Evolutionary conservation across 2,888 invertebrate species (phyloP).

Genomic region (Perithous albicinctus): DNA sequence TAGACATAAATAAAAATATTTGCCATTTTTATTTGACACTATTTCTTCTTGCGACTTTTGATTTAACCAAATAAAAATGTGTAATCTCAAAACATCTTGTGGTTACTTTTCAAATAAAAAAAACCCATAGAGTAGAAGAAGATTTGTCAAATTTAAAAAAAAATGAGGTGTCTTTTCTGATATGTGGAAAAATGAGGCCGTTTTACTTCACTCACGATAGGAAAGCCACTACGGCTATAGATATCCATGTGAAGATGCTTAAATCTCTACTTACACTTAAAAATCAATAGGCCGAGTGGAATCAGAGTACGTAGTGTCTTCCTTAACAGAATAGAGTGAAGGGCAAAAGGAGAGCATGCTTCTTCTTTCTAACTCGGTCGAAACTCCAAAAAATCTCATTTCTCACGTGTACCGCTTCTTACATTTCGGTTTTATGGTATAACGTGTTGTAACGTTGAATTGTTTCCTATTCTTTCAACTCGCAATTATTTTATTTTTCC

Average conservation of each 20-base stretch:
- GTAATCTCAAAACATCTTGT: no score
- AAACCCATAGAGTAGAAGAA: no score
- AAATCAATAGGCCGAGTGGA: constrained; percentile 70
- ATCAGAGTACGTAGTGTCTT: constrained; percentile 59
- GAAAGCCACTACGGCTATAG: neutral
- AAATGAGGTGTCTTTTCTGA: neutral
- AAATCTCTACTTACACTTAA: constrained; percentile 60
- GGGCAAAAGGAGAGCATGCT: constrained; percentile 47
- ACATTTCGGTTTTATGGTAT: neutral
- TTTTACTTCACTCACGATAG: neutral
- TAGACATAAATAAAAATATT: no score
- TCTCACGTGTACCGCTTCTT: neutral
- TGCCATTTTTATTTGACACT: no score
- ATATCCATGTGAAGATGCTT: constrained; percentile 57
- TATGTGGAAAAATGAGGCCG: no score
- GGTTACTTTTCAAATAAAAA: no score
- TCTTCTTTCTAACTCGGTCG: constrained; percentile 59
- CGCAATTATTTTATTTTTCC: neutral
- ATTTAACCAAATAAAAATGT: no score
- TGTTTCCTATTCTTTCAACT: neutral
- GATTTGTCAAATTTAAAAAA: no score
- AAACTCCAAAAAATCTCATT: constrained; percentile 45
- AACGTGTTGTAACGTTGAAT: neutral
- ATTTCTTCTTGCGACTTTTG: no score
- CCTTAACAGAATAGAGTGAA: constrained; percentile 42